phyloP scores from a whole-genome alignment of 2,797 vertebrate genomes.

The Australoheros facetus region DNA sequence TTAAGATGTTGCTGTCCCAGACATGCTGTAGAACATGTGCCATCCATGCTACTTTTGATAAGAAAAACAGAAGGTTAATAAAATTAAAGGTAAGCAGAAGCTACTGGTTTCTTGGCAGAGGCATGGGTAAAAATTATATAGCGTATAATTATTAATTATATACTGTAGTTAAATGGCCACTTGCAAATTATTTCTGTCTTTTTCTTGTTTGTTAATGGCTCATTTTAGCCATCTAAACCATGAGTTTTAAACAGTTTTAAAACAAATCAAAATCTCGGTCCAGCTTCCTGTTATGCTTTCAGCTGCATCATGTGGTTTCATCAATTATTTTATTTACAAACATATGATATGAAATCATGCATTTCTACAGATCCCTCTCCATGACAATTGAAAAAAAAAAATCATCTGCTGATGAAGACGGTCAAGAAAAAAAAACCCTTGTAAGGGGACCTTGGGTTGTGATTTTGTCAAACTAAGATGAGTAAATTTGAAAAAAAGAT shows the following conservation, averaged over 20 bases:
- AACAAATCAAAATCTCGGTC: neutral
- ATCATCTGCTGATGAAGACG: neutral
- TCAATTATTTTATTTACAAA: neutral
- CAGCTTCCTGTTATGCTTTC: neutral
- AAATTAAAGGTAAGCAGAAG: neutral
- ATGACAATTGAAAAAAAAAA: neutral
- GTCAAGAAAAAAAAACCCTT: neutral
- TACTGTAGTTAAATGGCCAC: neutral
- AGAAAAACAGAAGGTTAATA: neutral
- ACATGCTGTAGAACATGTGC: neutral
- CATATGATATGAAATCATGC: neutral
- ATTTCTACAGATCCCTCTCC: neutral
- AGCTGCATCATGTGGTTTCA: neutral
- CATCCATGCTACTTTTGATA: neutral
- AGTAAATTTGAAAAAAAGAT: neutral
- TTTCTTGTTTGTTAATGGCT: neutral
- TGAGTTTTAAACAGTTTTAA: neutral
- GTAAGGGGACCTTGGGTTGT: neutral
- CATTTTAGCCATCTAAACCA: neutral
- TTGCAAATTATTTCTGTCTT: neutral
- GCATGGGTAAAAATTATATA: neutral
- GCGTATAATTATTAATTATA: neutral
- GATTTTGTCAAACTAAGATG: neutral
- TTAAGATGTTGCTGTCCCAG: neutral
- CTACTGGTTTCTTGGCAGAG: neutral